phyloP scores from a whole-genome alignment of 1,140 invertebrate species.

The Prorops nasuta region DNA sequence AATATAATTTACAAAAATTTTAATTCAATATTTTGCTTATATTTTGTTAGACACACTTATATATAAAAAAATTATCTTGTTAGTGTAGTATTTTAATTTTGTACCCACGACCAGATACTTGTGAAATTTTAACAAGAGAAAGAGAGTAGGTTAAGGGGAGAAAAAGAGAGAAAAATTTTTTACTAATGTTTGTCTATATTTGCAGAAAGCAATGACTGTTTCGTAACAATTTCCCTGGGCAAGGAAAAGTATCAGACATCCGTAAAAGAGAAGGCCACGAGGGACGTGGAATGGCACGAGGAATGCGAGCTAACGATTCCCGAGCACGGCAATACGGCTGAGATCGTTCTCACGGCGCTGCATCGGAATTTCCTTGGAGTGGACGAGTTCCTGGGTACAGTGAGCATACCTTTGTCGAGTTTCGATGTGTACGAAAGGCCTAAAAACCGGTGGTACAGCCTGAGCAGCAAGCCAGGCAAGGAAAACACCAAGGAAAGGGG shows the following conservation, averaged over 20 bases:
- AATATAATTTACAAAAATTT: too few relatives aligned
- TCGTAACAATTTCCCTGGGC: constrained; percentile 89
- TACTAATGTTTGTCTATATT: not conserved
- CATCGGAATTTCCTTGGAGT: constrained; percentile 86
- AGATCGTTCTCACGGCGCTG: constrained; percentile 79
- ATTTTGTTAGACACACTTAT: too few relatives aligned
- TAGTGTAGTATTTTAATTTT: too few relatives aligned
- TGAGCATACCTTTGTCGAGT: constrained; percentile 77
- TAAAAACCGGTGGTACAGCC: constrained; percentile 72
- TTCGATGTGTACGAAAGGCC: constrained; percentile 89
- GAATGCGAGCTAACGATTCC: constrained; percentile 94
- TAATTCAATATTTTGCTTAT: too few relatives aligned
- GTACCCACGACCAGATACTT: too few relatives aligned
- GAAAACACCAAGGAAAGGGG: constrained; percentile 82
- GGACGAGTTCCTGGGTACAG: constrained; percentile 91
- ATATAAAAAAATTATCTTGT: too few relatives aligned
- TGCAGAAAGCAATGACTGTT: constrained; percentile 85
- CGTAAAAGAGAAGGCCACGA: constrained; percentile 82
- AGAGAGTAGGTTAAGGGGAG: too few relatives aligned
- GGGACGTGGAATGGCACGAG: constrained; percentile 89
- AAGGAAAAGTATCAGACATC: constrained; percentile 97
- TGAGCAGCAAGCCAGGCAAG: constrained; percentile 71
- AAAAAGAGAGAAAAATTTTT: not conserved
- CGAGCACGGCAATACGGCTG: constrained; percentile 81
- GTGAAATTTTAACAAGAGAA: too few relatives aligned